Base-by-base conservation (phyloP, 2,113 vertebrate species). In the Neolamprologus sp. region DNA sequence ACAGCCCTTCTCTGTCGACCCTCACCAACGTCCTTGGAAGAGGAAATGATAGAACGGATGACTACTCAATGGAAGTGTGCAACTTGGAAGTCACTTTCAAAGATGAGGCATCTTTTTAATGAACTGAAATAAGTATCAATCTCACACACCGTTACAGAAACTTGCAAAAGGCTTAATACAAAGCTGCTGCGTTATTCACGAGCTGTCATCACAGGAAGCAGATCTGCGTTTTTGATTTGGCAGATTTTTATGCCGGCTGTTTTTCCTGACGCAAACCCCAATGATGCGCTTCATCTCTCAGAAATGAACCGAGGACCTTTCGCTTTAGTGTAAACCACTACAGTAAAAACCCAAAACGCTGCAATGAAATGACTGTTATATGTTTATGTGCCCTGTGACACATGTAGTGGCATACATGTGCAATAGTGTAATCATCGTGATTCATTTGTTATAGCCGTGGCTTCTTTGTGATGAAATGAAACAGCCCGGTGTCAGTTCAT, bases 11-110 rank as follows among this genome's bases (percentile, higher is more conserved):
- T 86, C 80, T 17, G 26, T 63, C 75, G 21, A 80, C 85, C 80
- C 85, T 85, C 14, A 23, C 53, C 55, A 17, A 19, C 1, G 90
- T 84, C 89, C 88, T 92, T 88, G 85, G 28, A 71, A n/a, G 58
- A 82, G 82, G 63, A 80, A 82, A 83, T 17, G 81, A 78, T 85
- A 78, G 45, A 7, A 9, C 21, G 42, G 57, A 68, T 2, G 6
- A 9, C 42, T 3, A 26, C 53, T 28, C 68, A 5, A 0, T 12
- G 21, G 71, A 80, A 35, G 53, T 5, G 55, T 28, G 23, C 28
- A 16, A 42, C 37, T 42, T 71, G 35, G 65, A 71, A 71, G 65
- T 71, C 23, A 28, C 42, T 75, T 47, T 49, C 23, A 75, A 49
- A 49, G 73, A 49, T 5, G 45, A 33, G 10, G 73, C 45, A n/a